A percentile compares a stretch with the other conserved stretches of the same genome.
phyloP scores from a whole-genome alignment of 2,888 invertebrate genomes.

The Cryptocephalus primarius region DNA sequence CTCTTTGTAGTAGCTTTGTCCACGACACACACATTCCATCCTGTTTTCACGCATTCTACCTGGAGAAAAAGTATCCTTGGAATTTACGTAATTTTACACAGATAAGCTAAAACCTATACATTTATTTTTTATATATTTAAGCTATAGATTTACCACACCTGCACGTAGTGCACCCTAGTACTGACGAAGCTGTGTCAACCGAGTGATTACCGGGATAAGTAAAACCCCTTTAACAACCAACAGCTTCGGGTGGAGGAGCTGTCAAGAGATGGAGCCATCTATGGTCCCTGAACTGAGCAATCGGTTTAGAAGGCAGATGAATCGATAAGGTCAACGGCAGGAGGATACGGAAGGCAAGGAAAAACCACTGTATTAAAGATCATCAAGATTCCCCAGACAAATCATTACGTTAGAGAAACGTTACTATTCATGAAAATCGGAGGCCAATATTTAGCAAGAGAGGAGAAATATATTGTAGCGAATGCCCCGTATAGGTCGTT shows the following conservation, averaged over 20 bases:
- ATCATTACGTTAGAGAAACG: not conserved
- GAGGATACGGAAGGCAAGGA: too few species aligned
- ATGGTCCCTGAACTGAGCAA: not conserved
- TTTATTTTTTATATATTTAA: too few species aligned
- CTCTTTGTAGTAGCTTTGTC: too few species aligned
- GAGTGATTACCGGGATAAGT: not conserved
- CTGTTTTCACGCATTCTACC: too few species aligned
- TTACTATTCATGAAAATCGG: conserved; percentile 1
- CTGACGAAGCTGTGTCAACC: not conserved
- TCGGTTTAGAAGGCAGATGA: not conserved
- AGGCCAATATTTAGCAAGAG: not conserved
- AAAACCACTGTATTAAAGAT: not conserved
- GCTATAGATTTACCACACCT: too few species aligned
- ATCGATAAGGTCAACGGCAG: too few species aligned
- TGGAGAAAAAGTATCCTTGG: too few species aligned
- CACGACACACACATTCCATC: too few species aligned
- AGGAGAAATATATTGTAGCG: conserved; percentile 1
- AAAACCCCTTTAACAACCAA: not conserved
- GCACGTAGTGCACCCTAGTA: not conserved
- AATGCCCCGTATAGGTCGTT: too few species aligned
- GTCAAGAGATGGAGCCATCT: too few species aligned
- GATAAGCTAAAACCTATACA: too few species aligned
- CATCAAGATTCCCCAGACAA: conserved; percentile 2
- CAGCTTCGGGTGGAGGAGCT: not conserved
- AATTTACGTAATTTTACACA: too few species aligned